Conservation (phyloP, 2,888 invertebrate genomes). For the Diadegma fenestrale region DNA sequence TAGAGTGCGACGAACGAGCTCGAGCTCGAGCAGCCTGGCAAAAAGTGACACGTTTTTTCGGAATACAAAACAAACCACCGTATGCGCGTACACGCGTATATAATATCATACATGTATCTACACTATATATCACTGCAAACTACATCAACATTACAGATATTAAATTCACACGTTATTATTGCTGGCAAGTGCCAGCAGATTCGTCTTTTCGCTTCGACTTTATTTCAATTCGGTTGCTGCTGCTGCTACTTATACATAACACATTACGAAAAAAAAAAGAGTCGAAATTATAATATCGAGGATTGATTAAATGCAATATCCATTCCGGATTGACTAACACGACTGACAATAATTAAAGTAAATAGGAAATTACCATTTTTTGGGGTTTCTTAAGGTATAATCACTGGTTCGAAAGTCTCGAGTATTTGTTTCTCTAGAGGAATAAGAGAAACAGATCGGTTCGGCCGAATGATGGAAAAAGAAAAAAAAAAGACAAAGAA, state of each 20-base stretch:
- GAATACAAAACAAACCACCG: too few relatives aligned
- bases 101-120: conserved; percentile 57
- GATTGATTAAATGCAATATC: conserved; percentile 31
- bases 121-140: conserved; percentile 71
- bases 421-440: too few relatives aligned
- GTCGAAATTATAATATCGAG: too few relatives aligned
- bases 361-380: conserved; percentile 18
- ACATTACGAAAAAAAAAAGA: conserved; percentile 15
- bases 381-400: neutral
- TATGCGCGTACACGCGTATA: neutral
- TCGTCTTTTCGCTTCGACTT: conserved; percentile 41
- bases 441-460: too few relatives aligned
- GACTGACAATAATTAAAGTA: conserved; percentile 1
- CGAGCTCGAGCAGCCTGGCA: too few relatives aligned
- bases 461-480: neutral
- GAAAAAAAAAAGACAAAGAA: neutral
- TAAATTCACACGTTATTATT: conserved; percentile 64
- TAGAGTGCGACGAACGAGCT: too few relatives aligned
- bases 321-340: neutral
- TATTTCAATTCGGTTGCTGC: conserved; percentile 49
- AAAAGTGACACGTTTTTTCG: too few relatives aligned
- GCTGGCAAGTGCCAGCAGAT: conserved; percentile 59
- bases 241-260: conserved; percentile 36
- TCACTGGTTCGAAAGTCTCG: conserved; percentile 23
- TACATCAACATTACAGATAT: conserved; percentile 68